Evolutionary conservation across 23 tunicate species (phyloP), one percentile per base, ranked within the genome.

Genomic region (Ascidia mentula): DNA sequence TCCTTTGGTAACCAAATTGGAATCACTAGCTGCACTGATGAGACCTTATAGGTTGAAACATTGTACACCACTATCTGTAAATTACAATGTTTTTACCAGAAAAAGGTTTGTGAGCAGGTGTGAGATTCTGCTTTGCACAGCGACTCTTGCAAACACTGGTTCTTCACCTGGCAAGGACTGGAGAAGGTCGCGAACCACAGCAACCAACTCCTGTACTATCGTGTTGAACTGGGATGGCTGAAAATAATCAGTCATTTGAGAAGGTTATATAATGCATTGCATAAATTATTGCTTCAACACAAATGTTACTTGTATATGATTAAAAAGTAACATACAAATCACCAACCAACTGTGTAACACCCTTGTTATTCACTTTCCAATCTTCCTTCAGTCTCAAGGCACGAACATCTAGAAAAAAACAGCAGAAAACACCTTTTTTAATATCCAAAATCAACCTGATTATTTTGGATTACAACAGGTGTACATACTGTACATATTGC

Each of bases 141-240:
- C 89, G 15, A 78, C 84, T 5, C 93, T 65, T 0, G 86, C 86
- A 76, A 93, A 93, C 37, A 93, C 80, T 18, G 81, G 79, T 35
- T 84, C 89, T 73, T 93, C 98, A 33, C 86, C 85, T 13, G 88
- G 46, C 20, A 82, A 84, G 32, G 98, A 93, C 31, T 80, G 82
- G 0, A 88, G 77, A 4, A 87, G 79, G 1, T 93, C 93, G 20
- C 83, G 71, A 28, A 89, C 77, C 35, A 90, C 78, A 3, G 87
- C 46, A 6, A 88, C 13, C 60, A 93, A 78, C 33, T 77, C 79
- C 7, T 26, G 65, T 28, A 84, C 30, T 9, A 88, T 59, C 60
- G 28, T 59, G 69, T 82, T 77, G 69, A 79, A 60, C 79, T 82
- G 84, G 31, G 81, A 77, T 8, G 93, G 93, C 93, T 88, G 30